Conservation (phyloP, 2,113 vertebrate genomes). For the Psittacula cyanocephala region DNA sequence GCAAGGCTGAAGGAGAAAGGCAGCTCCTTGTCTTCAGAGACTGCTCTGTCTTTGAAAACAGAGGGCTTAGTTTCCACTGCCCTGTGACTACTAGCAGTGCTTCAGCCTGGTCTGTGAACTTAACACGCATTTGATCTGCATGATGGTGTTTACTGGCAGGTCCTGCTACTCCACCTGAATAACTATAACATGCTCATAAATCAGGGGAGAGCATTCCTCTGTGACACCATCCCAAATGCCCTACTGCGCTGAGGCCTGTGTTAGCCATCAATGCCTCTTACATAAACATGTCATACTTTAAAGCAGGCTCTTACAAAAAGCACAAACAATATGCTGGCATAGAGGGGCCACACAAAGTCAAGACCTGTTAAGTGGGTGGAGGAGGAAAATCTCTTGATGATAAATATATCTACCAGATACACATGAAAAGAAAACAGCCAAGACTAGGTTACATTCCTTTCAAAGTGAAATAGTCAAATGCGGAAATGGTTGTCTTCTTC, state of each 20-base stretch:
- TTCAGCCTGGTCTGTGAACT: constrained; percentile 67
- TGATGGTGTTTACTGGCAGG: constrained; percentile 28
- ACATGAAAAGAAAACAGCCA: background rate
- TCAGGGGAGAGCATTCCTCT: constrained; percentile 70
- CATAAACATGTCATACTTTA: constrained; percentile 78
- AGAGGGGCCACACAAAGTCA: constrained; percentile 74
- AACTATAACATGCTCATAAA: constrained; percentile 73
- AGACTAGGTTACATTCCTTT: background rate
- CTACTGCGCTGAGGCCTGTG: constrained; percentile 63
- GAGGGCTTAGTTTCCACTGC: constrained; percentile 43
- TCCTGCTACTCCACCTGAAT: constrained; percentile 72
- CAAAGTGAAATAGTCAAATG: background rate
- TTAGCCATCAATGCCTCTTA: constrained; percentile 67
- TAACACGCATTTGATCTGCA: constrained; percentile 58
- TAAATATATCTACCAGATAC: background rate
- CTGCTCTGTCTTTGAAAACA: constrained; percentile 45
- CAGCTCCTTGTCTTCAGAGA: background rate
- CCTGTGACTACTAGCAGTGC: background rate
- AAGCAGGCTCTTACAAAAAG: constrained; percentile 69
- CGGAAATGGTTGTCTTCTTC: background rate
- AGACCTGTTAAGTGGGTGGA: constrained; percentile 20
- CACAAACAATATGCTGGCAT: constrained; percentile 52
- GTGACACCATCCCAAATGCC: constrained; percentile 65
- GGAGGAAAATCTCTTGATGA: background rate
- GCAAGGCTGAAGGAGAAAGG: background rate